Conservation (phyloP, 35 echinoderm and acorn worm genomes). For the Diadema setosum region DNA sequence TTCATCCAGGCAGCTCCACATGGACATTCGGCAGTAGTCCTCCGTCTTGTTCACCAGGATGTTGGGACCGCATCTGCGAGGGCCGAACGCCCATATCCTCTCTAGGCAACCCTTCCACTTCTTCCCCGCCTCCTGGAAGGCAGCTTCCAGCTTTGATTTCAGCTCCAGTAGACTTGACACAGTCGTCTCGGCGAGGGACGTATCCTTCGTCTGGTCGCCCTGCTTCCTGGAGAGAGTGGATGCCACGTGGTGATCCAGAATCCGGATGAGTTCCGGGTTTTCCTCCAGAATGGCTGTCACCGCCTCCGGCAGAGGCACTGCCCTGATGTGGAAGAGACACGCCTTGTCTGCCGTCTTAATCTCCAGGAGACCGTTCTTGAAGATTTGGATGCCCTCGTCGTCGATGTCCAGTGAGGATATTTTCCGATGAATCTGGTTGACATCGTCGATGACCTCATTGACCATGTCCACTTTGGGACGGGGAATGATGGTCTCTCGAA, state of each 20-base stretch:
- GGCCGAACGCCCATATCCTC: conserved; percentile 92
- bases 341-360: conserved; percentile 66
- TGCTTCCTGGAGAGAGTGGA: conserved; percentile 39
- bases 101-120: conserved; percentile 67
- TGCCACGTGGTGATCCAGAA: conserved; percentile 56
- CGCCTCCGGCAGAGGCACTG: conserved; percentile 64
- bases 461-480: conserved; percentile 97
- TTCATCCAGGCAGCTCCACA: conserved; percentile 69
- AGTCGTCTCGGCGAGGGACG: background rate
- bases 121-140: conserved; percentile 83
- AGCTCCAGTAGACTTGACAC: conserved; percentile 54
- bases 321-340: conserved; percentile 58
- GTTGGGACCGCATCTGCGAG: conserved; percentile 82
- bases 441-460: conserved; percentile 90
- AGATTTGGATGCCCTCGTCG: conserved; percentile 51
- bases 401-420: conserved; percentile 42
- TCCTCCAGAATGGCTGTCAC: conserved; percentile 74
- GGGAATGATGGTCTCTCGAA: conserved; percentile 91
- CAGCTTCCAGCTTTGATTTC: conserved; percentile 39
- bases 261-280: conserved; percentile 67
- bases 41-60: conserved; percentile 76
- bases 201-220: background rate
- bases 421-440: conserved; percentile 73
- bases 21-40: conserved; percentile 63
- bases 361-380: conserved; percentile 67